These are phyloP conservation scores for Hedya salicella DNA, from an alignment of 2,888 invertebrate species.

Conservation along the genomic window DNA sequence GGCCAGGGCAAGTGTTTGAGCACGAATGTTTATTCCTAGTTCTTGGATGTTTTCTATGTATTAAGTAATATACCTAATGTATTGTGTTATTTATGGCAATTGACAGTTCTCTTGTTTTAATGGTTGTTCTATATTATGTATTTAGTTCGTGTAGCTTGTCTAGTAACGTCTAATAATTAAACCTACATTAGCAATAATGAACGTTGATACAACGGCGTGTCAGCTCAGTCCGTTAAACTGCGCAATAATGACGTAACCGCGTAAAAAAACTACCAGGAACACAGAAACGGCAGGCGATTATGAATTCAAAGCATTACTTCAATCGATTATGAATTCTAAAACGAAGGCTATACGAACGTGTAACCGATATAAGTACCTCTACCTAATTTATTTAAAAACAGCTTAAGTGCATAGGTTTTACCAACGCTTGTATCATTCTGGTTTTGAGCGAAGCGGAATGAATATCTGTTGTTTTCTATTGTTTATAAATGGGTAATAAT, in stretches of 20 bases:
- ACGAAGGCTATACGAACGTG: conserved; percentile 12
- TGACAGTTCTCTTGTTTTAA: too few species aligned
- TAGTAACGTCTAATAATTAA: too few species aligned
- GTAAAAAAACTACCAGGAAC: conserved; percentile 53
- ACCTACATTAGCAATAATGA: too few species aligned
- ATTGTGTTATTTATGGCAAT: too few species aligned
- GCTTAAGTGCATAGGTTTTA: not conserved
- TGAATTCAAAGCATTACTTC: conserved; percentile 39
- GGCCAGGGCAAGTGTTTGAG: too few species aligned
- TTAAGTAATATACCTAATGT: too few species aligned
- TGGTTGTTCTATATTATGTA: too few species aligned
- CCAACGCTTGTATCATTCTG: not conserved
- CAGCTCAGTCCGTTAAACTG: conserved; percentile 3
- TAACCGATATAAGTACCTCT: conserved; percentile 1
- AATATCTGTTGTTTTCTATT: conserved; percentile 5
- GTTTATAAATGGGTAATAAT: not conserved
- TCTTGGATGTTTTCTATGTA: too few species aligned
- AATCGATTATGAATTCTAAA: conserved; percentile 29
- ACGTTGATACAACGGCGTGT: not conserved
- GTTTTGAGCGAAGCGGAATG: not conserved
- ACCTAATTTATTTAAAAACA: not conserved
- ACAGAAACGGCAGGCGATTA: conserved; percentile 47
- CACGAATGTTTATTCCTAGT: too few species aligned
- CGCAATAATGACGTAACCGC: conserved; percentile 46
- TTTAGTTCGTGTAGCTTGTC: too few species aligned